Conservation (phyloP, 2,797 vertebrate species). For the Margarornis squamiger region DNA sequence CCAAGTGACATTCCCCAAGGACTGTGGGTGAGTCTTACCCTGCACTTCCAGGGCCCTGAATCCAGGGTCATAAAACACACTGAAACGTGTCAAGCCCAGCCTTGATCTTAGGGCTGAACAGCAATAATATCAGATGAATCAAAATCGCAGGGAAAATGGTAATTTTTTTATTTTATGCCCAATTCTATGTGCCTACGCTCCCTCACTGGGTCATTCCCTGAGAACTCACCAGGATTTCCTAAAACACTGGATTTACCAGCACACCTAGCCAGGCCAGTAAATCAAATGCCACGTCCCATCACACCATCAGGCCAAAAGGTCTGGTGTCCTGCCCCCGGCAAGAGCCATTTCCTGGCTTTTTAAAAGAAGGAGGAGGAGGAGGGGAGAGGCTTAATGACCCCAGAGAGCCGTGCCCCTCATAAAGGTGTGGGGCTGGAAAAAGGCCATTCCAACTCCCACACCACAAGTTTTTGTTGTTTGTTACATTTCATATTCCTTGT, state of each 20-base stretch:
- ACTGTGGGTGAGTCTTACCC: neutral
- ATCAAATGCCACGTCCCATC: neutral
- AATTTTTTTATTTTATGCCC: neutral
- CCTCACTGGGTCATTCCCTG: neutral
- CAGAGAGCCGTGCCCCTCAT: neutral
- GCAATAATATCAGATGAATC: neutral
- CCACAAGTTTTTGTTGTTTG: neutral
- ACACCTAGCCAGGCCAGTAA: neutral
- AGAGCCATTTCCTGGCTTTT: slow-evolving; percentile 1
- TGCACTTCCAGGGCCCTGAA: neutral
- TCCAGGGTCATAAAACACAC: neutral
- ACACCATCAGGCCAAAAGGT: neutral
- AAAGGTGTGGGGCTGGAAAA: neutral
- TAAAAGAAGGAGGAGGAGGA: neutral
- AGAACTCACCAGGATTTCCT: neutral
- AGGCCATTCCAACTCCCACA: neutral
- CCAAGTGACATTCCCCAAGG: neutral
- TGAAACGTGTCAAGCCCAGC: neutral
- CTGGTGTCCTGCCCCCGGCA: neutral
- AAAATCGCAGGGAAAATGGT: rapidly evolving
- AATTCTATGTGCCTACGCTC: neutral
- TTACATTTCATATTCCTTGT: neutral
- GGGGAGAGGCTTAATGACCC: neutral
- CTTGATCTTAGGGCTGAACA: neutral
- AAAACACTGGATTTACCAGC: neutral